Base-by-base conservation (phyloP, 2,888 invertebrate species). In the Drepanosiphum platanoidis region DNA sequence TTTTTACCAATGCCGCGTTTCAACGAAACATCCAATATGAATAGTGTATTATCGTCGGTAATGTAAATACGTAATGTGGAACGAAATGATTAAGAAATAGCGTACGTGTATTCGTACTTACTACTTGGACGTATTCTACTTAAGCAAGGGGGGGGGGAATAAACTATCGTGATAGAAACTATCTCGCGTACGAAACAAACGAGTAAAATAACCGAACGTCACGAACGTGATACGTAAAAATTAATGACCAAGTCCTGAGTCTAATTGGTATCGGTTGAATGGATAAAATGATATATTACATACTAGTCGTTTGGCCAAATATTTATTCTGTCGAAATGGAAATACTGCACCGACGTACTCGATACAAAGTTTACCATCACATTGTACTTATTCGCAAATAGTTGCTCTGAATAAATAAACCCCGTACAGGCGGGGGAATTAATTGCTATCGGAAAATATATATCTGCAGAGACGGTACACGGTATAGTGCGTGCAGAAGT, bases 341-440 rank as follows among this genome's bases (percentile, higher is more conserved):
- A 71, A 81, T 70, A 52, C n/a, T n/a, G n/a, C 80, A 36, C 32
- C 46, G 13, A 66, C 8, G 22, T 39, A 30, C 36, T 71, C 58
- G 22, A 81, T n/a, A 71, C 39, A 39, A 71, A 58, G 71, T 61
- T 58, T 61, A 61, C 58, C 39, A 52, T 61, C 39, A 81, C 58
- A 61, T 39, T 71, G 58, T 81, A 52, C 39, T 61, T 46, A 52
- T 81, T 36, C 30, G 30, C 36, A 71, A 81, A 58, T 58, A 81
- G 58, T 39, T 36, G 34, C 70, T 70, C 30, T 71, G 39, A 82
- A 72, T 64, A 82, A 82, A 82, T 64, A 82, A 72, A 72, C 42
- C 42, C 11, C 3, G 39, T 22, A 32, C 30, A 42, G 22, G n/a
- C 61, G 72, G 15, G 30, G 32, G 42, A 72, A 82, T 82, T 72